Base-by-base conservation (phyloP, 2,797 vertebrate genomes). In the Typhlichthys eigenmanni region DNA sequence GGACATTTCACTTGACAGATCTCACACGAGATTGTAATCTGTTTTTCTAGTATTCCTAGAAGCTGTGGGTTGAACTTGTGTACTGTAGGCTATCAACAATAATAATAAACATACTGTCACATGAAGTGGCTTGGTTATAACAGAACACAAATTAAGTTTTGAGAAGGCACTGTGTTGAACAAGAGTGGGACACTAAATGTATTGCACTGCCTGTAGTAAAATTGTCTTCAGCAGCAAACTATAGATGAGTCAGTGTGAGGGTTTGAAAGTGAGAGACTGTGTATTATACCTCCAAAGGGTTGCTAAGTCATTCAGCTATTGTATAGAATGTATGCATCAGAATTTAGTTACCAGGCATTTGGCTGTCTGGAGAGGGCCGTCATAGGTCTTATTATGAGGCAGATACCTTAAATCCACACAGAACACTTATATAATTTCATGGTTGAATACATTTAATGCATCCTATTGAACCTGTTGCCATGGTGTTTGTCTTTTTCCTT, bases 1-100 rank as follows among this genome's bases (percentile, higher is more conserved):
- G 45, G 50, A 53, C 49, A 46, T 46, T 53, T 19, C 45, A 45
- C 73, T 66, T 69, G 60, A 46, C 51, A 19, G 50, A 8, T 6
- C 19, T 6, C 47, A 38, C 9, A 58, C 8, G 34, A 45, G 38
- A 17, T 3, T 9, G 55, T 46, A 46, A 17, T 45, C 4, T 12
- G 17, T 57, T 58, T 43, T 56, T 6, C 34, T 13, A 34, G 16
- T 16, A 43, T 17, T 17, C 17, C 2, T 24, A 32, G 14, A 17
- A 11, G 34, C 8, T 45, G 38, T 43, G 38, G 8, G 38, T 43
- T 43, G 38, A 43, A 43, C 38, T 43, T 9, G 38, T 43, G 38
- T 43, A 43, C 38, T 43, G 38, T 43, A 43, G 7, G 7, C 38
- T 43, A 43, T 43, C 9, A 43, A 8, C 2, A 43, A 43, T 43